Evolutionary conservation across 92 coral and sea anemone genomes (phyloP).

Genomic region (Bergia sp.): DNA sequence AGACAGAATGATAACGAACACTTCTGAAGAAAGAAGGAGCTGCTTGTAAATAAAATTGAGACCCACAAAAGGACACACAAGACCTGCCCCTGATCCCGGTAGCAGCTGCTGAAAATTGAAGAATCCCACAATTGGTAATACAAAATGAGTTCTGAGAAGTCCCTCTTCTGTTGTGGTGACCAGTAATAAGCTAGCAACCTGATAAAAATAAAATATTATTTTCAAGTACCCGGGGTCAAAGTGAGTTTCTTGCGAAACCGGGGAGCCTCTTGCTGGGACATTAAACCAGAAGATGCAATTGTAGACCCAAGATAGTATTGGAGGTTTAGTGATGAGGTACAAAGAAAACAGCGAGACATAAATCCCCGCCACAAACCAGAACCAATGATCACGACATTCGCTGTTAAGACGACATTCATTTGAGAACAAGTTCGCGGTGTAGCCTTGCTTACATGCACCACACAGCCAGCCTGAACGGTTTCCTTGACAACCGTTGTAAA

Average conservation of each 20-base stretch:
- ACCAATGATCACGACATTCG: constrained; percentile 57
- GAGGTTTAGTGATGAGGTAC: constrained; percentile 56
- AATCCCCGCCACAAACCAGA: constrained; percentile 49
- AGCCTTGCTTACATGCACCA: constrained; percentile 59
- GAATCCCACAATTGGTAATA: constrained; percentile 44
- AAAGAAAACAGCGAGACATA: constrained; percentile 34
- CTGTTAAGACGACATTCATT: constrained; percentile 47
- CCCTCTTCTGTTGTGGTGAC: neutral
- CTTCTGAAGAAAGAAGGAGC: constrained; percentile 41
- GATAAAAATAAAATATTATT: constrained; percentile 60
- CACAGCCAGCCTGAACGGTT: constrained; percentile 63
- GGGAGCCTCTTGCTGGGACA: neutral
- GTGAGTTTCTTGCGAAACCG: neutral
- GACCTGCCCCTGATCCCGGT: constrained; percentile 16
- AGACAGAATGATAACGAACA: constrained; percentile 38
- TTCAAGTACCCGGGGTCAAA: constrained; percentile 53
- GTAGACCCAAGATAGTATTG: constrained; percentile 28
- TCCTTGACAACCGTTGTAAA: constrained; percentile 64
- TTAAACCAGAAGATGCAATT: constrained; percentile 48
- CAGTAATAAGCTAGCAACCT: constrained; percentile 49
- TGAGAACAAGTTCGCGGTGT: constrained; percentile 52
- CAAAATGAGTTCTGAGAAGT: constrained; percentile 31
- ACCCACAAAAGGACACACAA: constrained; percentile 65
- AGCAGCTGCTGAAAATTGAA: constrained; percentile 58
- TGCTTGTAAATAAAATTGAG: constrained; percentile 54